Conservation (phyloP, 2,888 invertebrate genomes). For the Hypsopygia costalis region DNA sequence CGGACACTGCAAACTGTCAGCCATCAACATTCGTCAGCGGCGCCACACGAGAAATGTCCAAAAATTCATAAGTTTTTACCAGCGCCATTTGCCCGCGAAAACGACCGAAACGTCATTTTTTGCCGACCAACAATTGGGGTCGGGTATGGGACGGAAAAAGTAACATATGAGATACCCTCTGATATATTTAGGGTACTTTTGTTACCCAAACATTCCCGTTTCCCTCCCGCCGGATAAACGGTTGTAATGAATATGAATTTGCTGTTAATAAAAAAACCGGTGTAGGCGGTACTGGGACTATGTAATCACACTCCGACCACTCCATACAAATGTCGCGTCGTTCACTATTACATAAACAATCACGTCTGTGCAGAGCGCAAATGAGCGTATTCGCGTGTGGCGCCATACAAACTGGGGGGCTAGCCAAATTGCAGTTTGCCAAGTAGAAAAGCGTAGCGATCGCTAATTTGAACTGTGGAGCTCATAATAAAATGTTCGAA, state of each 20-base stretch:
- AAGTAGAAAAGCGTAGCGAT: too few relatives aligned
- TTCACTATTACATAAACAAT: too few relatives aligned
- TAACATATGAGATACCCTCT: constrained; percentile 45
- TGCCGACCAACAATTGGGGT: constrained; percentile 40
- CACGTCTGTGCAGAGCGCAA: too few relatives aligned
- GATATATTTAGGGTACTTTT: constrained; percentile 48
- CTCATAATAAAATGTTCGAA: too few relatives aligned
- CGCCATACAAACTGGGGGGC: too few relatives aligned
- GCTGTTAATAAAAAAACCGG: neutral
- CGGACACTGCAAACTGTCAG: constrained; percentile 29
- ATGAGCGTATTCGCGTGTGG: too few relatives aligned
- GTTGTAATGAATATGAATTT: constrained; percentile 13
- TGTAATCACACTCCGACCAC: too few relatives aligned
- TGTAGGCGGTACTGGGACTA: too few relatives aligned
- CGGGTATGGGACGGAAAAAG: constrained; percentile 37
- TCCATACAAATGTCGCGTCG: too few relatives aligned
- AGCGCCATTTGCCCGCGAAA: constrained; percentile 31
- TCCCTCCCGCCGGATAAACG: neutral
- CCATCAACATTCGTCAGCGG: constrained; percentile 42
- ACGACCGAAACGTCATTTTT: constrained; percentile 52
- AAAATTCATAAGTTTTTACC: constrained; percentile 49
- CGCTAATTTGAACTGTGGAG: too few relatives aligned
- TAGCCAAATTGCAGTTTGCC: too few relatives aligned
- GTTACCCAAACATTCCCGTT: constrained; percentile 22
- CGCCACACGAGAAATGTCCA: constrained; percentile 34